Base-by-base conservation (phyloP, 2,113 vertebrate species). In the Sitta europaea region DNA sequence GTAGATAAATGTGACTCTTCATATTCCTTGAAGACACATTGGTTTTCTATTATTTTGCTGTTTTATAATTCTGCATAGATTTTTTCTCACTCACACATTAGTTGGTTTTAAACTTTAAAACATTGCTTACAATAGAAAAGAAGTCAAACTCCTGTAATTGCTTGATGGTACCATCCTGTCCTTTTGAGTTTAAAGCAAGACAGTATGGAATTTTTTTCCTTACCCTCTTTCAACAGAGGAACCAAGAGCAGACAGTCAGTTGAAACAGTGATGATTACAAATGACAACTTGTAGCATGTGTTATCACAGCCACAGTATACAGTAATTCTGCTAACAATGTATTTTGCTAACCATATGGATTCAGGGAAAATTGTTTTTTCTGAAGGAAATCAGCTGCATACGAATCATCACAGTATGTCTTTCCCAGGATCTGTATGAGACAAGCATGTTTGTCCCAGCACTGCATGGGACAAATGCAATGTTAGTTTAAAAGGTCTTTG, bases 201-300 rank as follows among this genome's bases (percentile, higher is more conserved):
- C 21, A 83, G 18, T 18, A 61, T 38, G 72, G n/a, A 33, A 66
- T 68, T 75, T 62, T 87, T 88, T 63, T 40, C 57, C n/a, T 70
- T 80, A 50, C 47, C 35, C 43, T 76, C 61, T 91, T 88, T 84
- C 91, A 94, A 66, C 68, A 93, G 51, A 62, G 24, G 31, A 95
- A 27, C 47, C 75, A 86, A 75, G 50, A 83, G 47, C 88, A 95
- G 94, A 90, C 78, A 95, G 75, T 47, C 90, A 83, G 38, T 93
- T 95, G 91, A 92, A 96, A 92, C 63, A 63, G 75, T 36, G 91
- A 94, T 88, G 91, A 95, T 92, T 89, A 71, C 79, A 88, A 76
- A 91, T 86, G 95, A 91, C 95, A 97, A 83, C 86, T 88, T 86
- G 79, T 77, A 92, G 83, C 51, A 59, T 71, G 83, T 94, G 86